Evolutionary conservation across 2,888 invertebrate species (phyloP), one percentile per base, ranked within the genome.

Genomic region (Lottia scabra): DNA sequence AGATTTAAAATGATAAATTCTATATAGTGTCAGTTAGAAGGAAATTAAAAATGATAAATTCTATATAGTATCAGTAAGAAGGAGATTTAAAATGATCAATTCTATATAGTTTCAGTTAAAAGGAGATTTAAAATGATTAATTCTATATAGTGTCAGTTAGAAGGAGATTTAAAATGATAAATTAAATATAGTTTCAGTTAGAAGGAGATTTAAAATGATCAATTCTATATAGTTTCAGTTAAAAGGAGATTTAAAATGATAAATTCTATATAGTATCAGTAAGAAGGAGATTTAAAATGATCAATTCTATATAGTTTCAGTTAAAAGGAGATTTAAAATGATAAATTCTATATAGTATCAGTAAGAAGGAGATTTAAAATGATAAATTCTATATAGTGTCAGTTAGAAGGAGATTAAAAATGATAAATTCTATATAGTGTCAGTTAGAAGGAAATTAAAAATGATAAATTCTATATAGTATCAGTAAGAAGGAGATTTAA

Each of bases 391-490:
- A 4, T 67, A 16, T 75, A 86, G 86, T 86, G 85, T 79, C 85
- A 87, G 81, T 88, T 87, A 78, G 87, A 87, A 67, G 88, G 88
- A 15, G 89, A 88, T 74, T 84, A 78, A 8, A 83, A n/a, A n/a
- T n/a, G n/a, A n/a, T n/a, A 2, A 38, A 38, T 38, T 38, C 38
- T 38, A 38, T 38, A 38, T 38, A 38, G 10, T 38, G 5, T 38
- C 30, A 30, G 30, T 30, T 30, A 30, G 30, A 30, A 30, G 38
- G 38, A 8, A 1, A 30, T 30, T 38, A 8, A 38, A 38, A 5
- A 38, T 38, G 3, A 38, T 38, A 2, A 38, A 38, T 38, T 38
- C 38, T 38, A 4, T 67, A 16, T 75, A 86, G 86, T 86, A 85
- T 79, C 85, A 87, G 81, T 88, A 87, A 78, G 87, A 87, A 67